A percentile compares a stretch with the other conserved stretches of the same genome.
Evolutionary conservation across 2,113 vertebrate species (phyloP).

Genomic region (Hylia prasina): DNA sequence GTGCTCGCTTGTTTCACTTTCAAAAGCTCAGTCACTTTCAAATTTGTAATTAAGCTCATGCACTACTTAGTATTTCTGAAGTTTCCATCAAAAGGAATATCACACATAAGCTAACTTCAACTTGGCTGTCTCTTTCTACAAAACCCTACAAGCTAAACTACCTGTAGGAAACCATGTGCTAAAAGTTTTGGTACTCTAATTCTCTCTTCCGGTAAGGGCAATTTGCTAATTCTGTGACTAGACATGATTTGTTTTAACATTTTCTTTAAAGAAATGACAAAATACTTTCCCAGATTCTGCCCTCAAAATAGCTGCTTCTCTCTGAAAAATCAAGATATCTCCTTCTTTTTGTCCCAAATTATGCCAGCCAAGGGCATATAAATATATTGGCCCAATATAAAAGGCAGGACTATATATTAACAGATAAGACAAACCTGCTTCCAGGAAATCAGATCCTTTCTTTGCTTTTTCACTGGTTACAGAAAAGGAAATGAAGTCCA

Average conservation of each 20-base stretch:
- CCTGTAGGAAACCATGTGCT: not conserved
- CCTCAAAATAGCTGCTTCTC: not conserved
- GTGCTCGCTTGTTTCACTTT: not conserved
- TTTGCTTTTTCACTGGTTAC: slow-evolving; percentile 44
- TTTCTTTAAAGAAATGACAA: not conserved
- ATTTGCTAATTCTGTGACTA: not conserved
- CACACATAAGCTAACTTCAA: not conserved
- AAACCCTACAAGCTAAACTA: not conserved
- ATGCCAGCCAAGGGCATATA: not conserved
- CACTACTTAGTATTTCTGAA: not conserved
- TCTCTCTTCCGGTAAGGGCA: not conserved
- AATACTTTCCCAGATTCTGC: not conserved
- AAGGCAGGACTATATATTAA: slow-evolving; percentile 50
- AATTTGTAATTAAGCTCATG: not conserved
- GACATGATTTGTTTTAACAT: not conserved
- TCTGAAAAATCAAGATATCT: slow-evolving; percentile 15
- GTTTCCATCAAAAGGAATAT: not conserved
- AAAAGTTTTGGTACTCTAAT: not conserved
- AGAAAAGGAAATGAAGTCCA: slow-evolving; percentile 62
- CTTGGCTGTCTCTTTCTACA: not conserved
- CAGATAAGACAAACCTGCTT: slow-evolving; percentile 57
- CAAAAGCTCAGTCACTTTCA: not conserved
- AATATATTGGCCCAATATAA: not conserved
- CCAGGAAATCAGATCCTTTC: slow-evolving; percentile 62
- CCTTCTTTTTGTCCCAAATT: slow-evolving; percentile 8